Conservation (phyloP, 2,797 vertebrate genomes). For the Oreochromis grahami region DNA sequence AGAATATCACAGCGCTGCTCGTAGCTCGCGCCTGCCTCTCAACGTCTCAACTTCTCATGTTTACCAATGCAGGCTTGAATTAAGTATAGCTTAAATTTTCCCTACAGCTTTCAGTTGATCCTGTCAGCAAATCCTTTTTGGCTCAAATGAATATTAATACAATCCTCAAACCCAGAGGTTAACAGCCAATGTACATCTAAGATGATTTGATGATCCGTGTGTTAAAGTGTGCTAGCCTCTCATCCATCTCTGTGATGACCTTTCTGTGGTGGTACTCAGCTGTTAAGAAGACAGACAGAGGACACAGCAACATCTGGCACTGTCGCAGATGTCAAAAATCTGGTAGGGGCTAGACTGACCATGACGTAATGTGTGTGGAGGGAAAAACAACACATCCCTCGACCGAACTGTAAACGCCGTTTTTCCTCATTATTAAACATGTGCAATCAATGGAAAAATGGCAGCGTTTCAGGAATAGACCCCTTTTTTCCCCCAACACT, state of each 20-base stretch:
- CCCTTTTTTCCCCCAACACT: slow-evolving; percentile 32
- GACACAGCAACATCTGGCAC: slow-evolving; percentile 62
- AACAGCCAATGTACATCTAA: slow-evolving; percentile 29
- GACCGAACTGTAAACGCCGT: slow-evolving; percentile 27
- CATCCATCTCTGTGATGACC: slow-evolving; percentile 54
- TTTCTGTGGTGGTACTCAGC: slow-evolving; percentile 52
- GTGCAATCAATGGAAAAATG: slow-evolving; percentile 66
- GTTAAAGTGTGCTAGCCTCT: slow-evolving; percentile 10
- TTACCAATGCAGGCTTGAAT: background rate
- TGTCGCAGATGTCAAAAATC: slow-evolving; percentile 58
- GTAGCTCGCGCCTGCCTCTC: background rate
- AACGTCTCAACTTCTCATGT: background rate
- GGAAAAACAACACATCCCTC: slow-evolving; percentile 43
- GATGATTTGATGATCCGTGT: slow-evolving; percentile 13
- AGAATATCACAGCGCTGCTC: background rate
- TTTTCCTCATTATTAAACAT: slow-evolving; percentile 59
- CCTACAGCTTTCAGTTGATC: background rate
- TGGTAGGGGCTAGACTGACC: slow-evolving; percentile 22
- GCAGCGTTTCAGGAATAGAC: slow-evolving; percentile 52
- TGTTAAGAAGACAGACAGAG: slow-evolving; percentile 43
- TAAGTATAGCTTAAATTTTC: background rate
- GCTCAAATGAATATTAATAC: background rate
- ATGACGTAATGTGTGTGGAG: slow-evolving; percentile 42
- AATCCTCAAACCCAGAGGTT: slow-evolving; percentile 13
- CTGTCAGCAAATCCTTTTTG: background rate